These are phyloP conservation scores for Chrysina gloriosa DNA, from an alignment of 2,888 invertebrate genomes.

Conservation along the genomic window DNA sequence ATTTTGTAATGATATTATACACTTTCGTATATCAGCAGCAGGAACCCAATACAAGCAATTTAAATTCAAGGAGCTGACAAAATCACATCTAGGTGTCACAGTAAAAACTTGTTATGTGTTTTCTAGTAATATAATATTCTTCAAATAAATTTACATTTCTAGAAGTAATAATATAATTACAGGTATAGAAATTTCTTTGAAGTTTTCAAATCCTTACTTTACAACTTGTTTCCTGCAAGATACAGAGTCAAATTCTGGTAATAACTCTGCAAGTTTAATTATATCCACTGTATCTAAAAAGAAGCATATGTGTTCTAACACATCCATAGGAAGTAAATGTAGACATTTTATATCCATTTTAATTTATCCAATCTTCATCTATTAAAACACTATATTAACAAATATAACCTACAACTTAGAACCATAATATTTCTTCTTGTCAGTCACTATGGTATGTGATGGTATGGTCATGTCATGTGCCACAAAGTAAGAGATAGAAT, in stretches of 20 bases:
- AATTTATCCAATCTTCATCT: background rate
- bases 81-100: slow-evolving; percentile 21
- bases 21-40: slow-evolving; percentile 36
- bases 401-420: too few relatives aligned
- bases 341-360: slow-evolving; percentile 29
- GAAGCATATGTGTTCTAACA: slow-evolving; percentile 35
- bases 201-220: background rate
- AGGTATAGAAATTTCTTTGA: background rate
- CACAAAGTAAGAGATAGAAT: too few relatives aligned
- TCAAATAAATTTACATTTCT: slow-evolving; percentile 28
- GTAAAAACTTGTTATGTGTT: slow-evolving; percentile 6
- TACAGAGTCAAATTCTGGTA: slow-evolving; percentile 16
- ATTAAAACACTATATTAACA: too few relatives aligned
- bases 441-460: too few relatives aligned
- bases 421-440: too few relatives aligned
- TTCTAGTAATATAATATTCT: slow-evolving; percentile 21
- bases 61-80: slow-evolving; percentile 24
- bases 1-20: slow-evolving; percentile 1
- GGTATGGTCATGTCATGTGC: too few relatives aligned
- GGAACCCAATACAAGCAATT: slow-evolving; percentile 37
- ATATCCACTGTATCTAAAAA: slow-evolving; percentile 29
- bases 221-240: slow-evolving; percentile 16
- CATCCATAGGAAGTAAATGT: slow-evolving; percentile 23
- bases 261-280: slow-evolving; percentile 26
- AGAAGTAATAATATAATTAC: background rate